Conservation (phyloP, 2,113 vertebrate genomes). For the Seriola dumerili region DNA sequence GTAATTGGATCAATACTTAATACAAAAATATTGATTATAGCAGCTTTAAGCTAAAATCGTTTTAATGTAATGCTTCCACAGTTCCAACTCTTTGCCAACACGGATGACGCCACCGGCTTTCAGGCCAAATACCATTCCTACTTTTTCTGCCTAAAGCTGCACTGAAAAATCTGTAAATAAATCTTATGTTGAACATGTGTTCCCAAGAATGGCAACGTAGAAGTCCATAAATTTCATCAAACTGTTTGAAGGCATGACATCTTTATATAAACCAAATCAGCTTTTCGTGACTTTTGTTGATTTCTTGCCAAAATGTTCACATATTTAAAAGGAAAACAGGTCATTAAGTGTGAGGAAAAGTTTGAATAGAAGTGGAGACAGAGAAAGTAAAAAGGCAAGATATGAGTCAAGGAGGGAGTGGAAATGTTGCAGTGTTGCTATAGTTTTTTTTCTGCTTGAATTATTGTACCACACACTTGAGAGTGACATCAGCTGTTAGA, state of each 20-base stretch:
- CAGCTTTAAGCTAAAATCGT: neutral
- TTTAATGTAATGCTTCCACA: neutral
- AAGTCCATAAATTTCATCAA: slow-evolving; percentile 15
- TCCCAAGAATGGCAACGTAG: slow-evolving; percentile 1
- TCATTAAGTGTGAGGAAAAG: neutral
- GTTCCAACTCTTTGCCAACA: neutral
- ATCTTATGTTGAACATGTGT: slow-evolving; percentile 11
- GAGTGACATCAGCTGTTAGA: slow-evolving; percentile 38
- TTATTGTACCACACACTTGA: slow-evolving; percentile 25
- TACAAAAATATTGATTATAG: neutral
- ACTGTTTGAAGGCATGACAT: slow-evolving; percentile 12
- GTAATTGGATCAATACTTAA: neutral
- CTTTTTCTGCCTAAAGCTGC: slow-evolving; percentile 2
- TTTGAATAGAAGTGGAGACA: neutral
- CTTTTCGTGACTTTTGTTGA: neutral
- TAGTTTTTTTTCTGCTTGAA: slow-evolving; percentile 84
- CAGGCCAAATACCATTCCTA: slow-evolving; percentile 7
- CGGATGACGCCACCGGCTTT: neutral
- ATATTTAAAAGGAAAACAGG: slow-evolving; percentile 1
- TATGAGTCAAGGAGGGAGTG: neutral
- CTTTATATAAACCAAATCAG: slow-evolving; percentile 17
- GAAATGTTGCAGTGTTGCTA: slow-evolving; percentile 59
- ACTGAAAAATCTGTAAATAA: neutral
- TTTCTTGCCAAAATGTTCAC: slow-evolving; percentile 22
- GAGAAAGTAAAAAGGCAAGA: neutral